These are phyloP conservation scores for Limnothrissa miodon DNA, from an alignment of 2,113 vertebrate genomes.

Conservation along the genomic window DNA sequence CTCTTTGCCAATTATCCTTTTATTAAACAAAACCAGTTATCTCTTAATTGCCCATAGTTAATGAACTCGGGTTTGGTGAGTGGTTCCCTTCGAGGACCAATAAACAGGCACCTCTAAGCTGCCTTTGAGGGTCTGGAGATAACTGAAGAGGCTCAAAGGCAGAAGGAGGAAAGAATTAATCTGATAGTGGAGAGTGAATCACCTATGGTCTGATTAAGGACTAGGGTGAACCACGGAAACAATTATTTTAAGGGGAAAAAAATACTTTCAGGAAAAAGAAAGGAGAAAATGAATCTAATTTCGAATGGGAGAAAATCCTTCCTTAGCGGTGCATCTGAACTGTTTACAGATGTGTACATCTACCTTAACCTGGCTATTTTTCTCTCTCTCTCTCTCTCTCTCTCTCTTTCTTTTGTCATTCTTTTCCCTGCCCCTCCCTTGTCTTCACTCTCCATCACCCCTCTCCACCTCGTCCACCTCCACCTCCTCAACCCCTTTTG, in stretches of 20 bases:
- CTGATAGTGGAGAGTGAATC: not conserved
- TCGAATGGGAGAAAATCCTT: not conserved
- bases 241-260: not conserved
- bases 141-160: not conserved
- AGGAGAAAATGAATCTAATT: not conserved
- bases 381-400: not conserved
- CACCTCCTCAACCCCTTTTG: constrained; percentile 23
- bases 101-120: not conserved
- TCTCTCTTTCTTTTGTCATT: constrained; percentile 22
- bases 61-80: constrained; percentile 48
- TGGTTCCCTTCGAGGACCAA: constrained; percentile 22
- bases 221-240: not conserved
- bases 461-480: constrained; percentile 26
- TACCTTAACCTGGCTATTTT: constrained; percentile 2
- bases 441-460: constrained; percentile 43
- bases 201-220: constrained; percentile 1
- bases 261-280: not conserved
- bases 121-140: not conserved
- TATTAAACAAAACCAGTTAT: constrained; percentile 17
- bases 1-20: constrained; percentile 11
- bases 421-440: constrained; percentile 35
- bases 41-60: constrained; percentile 21
- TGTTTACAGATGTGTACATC: not conserved
- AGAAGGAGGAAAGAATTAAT: not conserved
- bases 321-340: not conserved